phyloP scores from a whole-genome alignment of 1,140 invertebrate genomes.

The Euura saliciscinereae region DNA sequence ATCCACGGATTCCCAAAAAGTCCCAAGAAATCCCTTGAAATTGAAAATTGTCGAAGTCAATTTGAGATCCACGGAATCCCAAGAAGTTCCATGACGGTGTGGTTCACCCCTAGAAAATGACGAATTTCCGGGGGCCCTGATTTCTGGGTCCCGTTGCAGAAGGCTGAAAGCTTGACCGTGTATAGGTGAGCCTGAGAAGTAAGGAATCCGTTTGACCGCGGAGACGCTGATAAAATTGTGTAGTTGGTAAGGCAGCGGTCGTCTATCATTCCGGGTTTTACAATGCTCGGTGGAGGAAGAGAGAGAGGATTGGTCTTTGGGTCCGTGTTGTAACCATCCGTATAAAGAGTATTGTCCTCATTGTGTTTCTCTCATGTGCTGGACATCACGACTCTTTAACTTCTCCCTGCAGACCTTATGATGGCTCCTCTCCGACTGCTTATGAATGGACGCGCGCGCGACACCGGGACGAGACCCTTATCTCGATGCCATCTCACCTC shows the following conservation, averaged over 20 bases:
- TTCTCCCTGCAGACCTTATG: no score
- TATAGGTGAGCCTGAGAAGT: no score
- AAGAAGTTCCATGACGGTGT: no score
- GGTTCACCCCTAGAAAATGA: no score
- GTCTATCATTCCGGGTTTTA: constrained; percentile 23
- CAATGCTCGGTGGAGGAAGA: neutral
- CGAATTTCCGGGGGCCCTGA: no score
- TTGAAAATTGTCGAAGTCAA: no score
- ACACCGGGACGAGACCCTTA: constrained; percentile 9
- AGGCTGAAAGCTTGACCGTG: no score
- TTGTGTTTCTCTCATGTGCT: neutral
- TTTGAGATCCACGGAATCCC: no score
- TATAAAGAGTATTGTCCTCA: constrained; percentile 3
- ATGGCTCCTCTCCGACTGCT: neutral
- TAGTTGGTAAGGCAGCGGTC: constrained; percentile 14
- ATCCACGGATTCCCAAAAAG: no score
- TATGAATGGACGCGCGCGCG: constrained; percentile 16
- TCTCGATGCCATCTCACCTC: constrained; percentile 19
- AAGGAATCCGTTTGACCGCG: neutral
- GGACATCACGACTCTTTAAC: no score
- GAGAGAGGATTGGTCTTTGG: neutral
- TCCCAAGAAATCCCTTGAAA: no score
- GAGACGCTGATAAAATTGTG: constrained; percentile 27
- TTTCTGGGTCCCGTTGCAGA: no score
- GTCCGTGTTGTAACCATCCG: neutral